Conservation (phyloP, 2,797 vertebrate genomes). For the Danio kyathit region DNA sequence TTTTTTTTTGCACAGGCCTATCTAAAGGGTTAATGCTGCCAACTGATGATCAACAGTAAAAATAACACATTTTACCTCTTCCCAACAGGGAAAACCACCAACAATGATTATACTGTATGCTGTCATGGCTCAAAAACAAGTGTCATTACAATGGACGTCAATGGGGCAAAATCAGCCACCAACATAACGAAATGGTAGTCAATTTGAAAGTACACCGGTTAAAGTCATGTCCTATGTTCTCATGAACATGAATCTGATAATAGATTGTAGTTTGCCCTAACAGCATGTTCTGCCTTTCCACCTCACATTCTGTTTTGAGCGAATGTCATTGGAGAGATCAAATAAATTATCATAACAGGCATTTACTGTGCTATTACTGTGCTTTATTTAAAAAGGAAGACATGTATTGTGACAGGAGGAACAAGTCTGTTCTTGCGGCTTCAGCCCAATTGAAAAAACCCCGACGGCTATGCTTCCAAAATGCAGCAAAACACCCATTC, state of each 20-base stretch:
- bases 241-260: background rate
- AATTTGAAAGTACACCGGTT: too few relatives aligned
- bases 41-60: too few relatives aligned
- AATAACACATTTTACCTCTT: too few relatives aligned
- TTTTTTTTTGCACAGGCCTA: too few relatives aligned
- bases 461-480: conserved; percentile 63
- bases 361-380: conserved; percentile 68
- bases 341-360: conserved; percentile 75
- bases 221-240: background rate
- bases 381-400: conserved; percentile 63
- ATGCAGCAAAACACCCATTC: conserved; percentile 62
- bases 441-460: conserved; percentile 57
- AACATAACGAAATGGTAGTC: too few relatives aligned
- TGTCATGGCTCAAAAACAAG: too few relatives aligned
- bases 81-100: too few relatives aligned
- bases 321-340: conserved; percentile 64
- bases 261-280: background rate
- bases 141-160: too few relatives aligned
- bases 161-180: too few relatives aligned
- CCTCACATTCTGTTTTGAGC: conserved; percentile 35
- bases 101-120: too few relatives aligned
- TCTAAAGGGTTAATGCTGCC: too few relatives aligned
- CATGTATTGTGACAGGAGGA: conserved; percentile 65
- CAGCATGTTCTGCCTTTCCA: background rate
- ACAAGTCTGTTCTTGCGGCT: conserved; percentile 73